Percentiles rank a stretch among this genome's conserved stretches.
Conservation (phyloP, 2,888 invertebrate genomes). For the Diarsia dahlii region DNA sequence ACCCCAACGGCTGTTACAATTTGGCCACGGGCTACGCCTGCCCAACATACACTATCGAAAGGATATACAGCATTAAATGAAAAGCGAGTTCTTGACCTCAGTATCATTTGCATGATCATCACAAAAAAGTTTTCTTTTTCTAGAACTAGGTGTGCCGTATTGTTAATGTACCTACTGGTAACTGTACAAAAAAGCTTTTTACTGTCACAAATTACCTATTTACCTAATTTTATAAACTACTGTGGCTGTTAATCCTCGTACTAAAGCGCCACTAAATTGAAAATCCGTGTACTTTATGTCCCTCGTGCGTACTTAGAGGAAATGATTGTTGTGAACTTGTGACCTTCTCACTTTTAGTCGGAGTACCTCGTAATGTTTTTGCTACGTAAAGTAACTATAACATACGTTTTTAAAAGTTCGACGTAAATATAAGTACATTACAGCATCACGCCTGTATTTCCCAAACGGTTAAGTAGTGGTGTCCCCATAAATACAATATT, state of each 20-base stretch:
- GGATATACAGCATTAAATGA: background rate
- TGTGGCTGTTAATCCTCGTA: slow-evolving; percentile 12
- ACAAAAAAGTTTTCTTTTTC: background rate
- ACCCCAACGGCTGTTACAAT: too few relatives aligned
- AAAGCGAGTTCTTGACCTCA: background rate
- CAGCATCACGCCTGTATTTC: background rate
- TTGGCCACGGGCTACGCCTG: background rate
- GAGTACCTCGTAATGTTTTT: slow-evolving; percentile 7
- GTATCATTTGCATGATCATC: background rate
- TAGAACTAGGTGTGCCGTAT: background rate
- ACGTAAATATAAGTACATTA: background rate
- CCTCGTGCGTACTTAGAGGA: slow-evolving; percentile 4
- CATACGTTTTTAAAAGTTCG: slow-evolving; percentile 3
- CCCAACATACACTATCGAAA: background rate
- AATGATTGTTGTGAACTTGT: slow-evolving; percentile 27
- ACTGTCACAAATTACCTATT: background rate
- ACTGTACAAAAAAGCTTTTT: background rate
- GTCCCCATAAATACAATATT: background rate
- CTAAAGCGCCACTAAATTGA: slow-evolving; percentile 43
- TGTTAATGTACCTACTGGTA: background rate
- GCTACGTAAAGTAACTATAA: background rate
- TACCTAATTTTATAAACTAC: slow-evolving; percentile 16
- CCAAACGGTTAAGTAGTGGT: background rate
- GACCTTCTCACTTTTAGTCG: slow-evolving; percentile 4
- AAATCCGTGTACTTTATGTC: slow-evolving; percentile 40